Percentiles rank a stretch among this genome's conserved stretches.
These are phyloP conservation scores for Pomacea canaliculata DNA, from an alignment of 2,888 invertebrate genomes.

Conservation along the genomic window DNA sequence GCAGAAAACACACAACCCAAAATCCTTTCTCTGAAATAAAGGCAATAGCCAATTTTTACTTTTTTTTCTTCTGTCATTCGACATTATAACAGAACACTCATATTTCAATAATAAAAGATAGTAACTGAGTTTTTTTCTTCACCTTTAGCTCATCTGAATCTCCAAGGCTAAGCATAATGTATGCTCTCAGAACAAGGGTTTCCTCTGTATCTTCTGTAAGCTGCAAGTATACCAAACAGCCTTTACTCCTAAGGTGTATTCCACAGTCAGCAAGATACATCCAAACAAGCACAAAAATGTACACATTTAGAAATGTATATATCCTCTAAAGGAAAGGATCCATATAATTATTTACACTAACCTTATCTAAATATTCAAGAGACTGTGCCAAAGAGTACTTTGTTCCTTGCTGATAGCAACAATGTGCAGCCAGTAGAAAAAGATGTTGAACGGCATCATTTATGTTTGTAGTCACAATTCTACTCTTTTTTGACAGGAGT, in stretches of 20 bases:
- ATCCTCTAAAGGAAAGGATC: too few species aligned
- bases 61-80: too few species aligned
- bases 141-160: constrained; percentile 14
- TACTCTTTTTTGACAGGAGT: constrained; percentile 5
- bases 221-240: neutral
- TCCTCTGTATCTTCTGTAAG: constrained; percentile 6
- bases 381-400: constrained; percentile 37
- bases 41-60: too few species aligned
- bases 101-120: too few species aligned
- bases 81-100: too few species aligned
- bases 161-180: neutral
- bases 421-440: constrained; percentile 31
- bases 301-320: neutral
- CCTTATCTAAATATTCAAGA: constrained; percentile 43
- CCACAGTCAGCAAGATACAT: neutral
- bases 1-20: too few species aligned
- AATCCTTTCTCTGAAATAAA: too few species aligned
- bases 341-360: constrained; percentile 22
- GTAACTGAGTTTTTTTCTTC: neutral
- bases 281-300: neutral
- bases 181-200: constrained; percentile 1
- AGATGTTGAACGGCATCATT: constrained; percentile 25
- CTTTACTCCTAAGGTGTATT: too few species aligned
- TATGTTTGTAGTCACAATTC: constrained; percentile 35
- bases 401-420: constrained; percentile 40